These are phyloP conservation scores for Ammodytes dubius DNA, from an alignment of 2,113 vertebrate genomes.

Conservation along the genomic window DNA sequence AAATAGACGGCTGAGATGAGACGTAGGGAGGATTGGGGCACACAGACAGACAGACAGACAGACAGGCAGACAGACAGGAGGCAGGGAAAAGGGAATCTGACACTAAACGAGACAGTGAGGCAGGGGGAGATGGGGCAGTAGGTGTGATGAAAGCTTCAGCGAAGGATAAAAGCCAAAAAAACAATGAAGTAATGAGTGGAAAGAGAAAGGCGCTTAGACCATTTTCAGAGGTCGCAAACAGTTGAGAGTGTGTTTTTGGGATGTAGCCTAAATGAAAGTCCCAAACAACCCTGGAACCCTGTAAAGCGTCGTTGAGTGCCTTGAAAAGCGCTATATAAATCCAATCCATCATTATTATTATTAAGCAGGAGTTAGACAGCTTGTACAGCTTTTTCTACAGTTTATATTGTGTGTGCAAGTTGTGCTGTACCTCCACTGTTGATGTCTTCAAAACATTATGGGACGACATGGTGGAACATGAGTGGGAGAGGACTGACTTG, in stretches of 20 bases:
- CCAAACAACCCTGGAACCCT: background rate
- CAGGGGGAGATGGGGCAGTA: background rate
- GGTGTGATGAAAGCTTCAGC: constrained; percentile 34
- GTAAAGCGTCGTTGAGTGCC: too few relatives aligned
- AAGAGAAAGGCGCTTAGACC: constrained; percentile 26
- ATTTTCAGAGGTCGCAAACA: constrained; percentile 13
- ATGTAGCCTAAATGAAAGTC: constrained; percentile 13
- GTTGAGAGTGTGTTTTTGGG: constrained; percentile 8
- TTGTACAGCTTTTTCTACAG: background rate
- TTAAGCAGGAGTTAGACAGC: background rate
- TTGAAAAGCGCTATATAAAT: too few relatives aligned
- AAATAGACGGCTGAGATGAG: constrained; percentile 77
- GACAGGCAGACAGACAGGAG: constrained; percentile 21
- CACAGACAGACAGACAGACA: constrained; percentile 26
- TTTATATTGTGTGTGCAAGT: background rate
- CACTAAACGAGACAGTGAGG: background rate
- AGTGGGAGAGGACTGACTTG: too few relatives aligned
- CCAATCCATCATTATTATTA: too few relatives aligned
- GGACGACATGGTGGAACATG: too few relatives aligned
- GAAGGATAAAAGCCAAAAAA: constrained; percentile 24
- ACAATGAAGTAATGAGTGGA: constrained; percentile 10
- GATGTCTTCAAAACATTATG: background rate
- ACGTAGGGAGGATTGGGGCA: constrained; percentile 59
- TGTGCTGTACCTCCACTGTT: background rate
- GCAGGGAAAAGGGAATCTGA: background rate